Percentiles rank a stretch among this genome's conserved stretches.
Conservation (phyloP, 2,888 invertebrate species). For the Lithosia quadra region DNA sequence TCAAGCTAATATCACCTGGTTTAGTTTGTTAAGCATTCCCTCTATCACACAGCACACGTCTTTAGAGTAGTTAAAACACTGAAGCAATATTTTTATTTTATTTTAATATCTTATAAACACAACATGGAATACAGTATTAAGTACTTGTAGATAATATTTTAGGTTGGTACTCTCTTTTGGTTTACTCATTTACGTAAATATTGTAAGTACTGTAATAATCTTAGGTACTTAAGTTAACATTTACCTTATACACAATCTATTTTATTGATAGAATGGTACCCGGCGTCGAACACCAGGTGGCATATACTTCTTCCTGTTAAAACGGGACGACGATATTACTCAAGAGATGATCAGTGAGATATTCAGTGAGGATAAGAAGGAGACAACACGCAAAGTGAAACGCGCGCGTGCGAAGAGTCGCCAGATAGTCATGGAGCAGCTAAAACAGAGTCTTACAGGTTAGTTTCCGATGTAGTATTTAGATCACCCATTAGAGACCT, state of each 20-base stretch:
- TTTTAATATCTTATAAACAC: no score
- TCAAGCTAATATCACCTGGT: neutral
- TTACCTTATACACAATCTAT: neutral
- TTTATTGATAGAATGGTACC: slow-evolving; percentile 88
- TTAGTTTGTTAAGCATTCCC: no score
- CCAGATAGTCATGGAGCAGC: slow-evolving; percentile 89
- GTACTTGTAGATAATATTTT: no score
- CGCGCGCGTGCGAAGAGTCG: slow-evolving; percentile 85
- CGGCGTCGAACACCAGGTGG: slow-evolving; percentile 95
- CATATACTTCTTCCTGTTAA: slow-evolving; percentile 93
- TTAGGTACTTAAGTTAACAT: no score
- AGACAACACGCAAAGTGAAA: slow-evolving; percentile 85
- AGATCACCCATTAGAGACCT: neutral
- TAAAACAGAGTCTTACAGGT: slow-evolving; percentile 88
- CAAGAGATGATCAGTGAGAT: slow-evolving; percentile 89
- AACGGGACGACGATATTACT: slow-evolving; percentile 89
- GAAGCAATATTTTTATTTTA: no score
- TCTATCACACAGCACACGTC: no score
- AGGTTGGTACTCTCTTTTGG: no score
- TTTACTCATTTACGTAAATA: no score
- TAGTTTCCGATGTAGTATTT: slow-evolving; percentile 1
- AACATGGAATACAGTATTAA: no score
- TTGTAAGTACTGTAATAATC: no score
- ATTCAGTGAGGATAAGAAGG: slow-evolving; percentile 89
- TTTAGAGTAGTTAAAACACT: no score